phyloP scores from a whole-genome alignment of 2,888 invertebrate species.

The Agrilus cyanescens region DNA sequence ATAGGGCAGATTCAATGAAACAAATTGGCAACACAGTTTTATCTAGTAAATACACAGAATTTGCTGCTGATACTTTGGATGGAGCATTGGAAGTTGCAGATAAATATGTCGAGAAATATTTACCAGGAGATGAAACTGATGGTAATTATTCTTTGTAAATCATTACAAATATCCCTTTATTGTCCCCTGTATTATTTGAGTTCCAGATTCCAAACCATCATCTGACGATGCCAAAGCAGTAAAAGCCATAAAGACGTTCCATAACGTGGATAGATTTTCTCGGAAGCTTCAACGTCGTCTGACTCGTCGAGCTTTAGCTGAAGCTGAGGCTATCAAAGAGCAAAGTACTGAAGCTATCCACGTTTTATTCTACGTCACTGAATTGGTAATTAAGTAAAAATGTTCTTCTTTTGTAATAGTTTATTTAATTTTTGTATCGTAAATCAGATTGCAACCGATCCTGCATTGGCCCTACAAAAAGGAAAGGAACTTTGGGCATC shows the following conservation, averaged over 20 bases:
- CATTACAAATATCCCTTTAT: too few relatives aligned
- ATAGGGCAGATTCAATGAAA: conserved; percentile 73
- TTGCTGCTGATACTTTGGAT: conserved; percentile 63
- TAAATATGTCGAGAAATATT: conserved; percentile 69
- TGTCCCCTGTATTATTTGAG: too few relatives aligned
- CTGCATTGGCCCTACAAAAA: conserved; percentile 60
- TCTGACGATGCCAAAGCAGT: conserved; percentile 29
- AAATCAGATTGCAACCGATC: conserved; percentile 63
- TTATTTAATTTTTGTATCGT: background rate
- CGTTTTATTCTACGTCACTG: conserved; percentile 63
- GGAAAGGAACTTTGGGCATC: conserved; percentile 59
- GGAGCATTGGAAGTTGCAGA: conserved; percentile 67
- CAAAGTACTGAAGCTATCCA: conserved; percentile 65
- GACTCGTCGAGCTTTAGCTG: conserved; percentile 64
- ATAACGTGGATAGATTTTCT: conserved; percentile 65
- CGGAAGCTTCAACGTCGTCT: conserved; percentile 64
- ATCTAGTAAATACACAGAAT: conserved; percentile 58
- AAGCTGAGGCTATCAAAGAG: conserved; percentile 69
- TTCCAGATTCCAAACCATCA: conserved; percentile 1
- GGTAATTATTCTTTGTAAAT: too few relatives aligned
- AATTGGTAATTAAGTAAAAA: too few relatives aligned
- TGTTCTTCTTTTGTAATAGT: too few relatives aligned
- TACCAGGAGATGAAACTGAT: conserved; percentile 58
- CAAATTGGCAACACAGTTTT: conserved; percentile 59
- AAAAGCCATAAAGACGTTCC: conserved; percentile 61